Percentiles rank a stretch among this genome's conserved stretches.
Conservation (phyloP, 2,888 invertebrate species). For the Caenorhabditis sp. region DNA sequence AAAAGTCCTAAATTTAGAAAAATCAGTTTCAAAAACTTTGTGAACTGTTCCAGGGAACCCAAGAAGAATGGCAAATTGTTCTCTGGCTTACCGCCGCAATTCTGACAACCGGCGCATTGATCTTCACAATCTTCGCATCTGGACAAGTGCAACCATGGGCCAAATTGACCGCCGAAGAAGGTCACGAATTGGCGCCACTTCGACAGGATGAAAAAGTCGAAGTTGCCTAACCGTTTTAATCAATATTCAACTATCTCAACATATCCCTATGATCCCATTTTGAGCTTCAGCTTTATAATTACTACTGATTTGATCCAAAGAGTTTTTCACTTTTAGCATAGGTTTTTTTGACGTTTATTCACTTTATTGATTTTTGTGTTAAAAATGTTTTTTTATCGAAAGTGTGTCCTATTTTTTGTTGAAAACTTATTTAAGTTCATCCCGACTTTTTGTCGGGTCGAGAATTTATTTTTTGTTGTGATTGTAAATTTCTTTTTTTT, state of each 20-base stretch:
- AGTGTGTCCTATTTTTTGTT: too few species aligned
- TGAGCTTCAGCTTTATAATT: background rate
- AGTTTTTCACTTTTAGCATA: background rate
- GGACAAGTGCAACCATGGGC: constrained; percentile 56
- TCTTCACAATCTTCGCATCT: constrained; percentile 66
- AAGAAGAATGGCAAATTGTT: constrained; percentile 69
- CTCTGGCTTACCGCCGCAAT: constrained; percentile 70
- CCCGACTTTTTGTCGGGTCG: too few species aligned
- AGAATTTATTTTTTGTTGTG: too few species aligned
- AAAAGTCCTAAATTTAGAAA: background rate
- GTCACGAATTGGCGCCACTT: constrained; percentile 44
- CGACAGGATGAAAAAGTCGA: constrained; percentile 37
- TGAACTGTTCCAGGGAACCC: constrained; percentile 65
- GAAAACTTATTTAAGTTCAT: too few species aligned
- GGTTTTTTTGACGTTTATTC: too few species aligned
- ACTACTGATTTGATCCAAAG: background rate
- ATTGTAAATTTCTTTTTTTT: too few species aligned
- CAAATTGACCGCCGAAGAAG: constrained; percentile 34
- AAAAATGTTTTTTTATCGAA: too few species aligned
- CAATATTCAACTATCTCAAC: background rate
- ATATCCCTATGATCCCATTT: background rate
- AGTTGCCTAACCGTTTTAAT: constrained; percentile 6
- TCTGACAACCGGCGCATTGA: constrained; percentile 71
- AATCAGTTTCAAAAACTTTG: too few species aligned
- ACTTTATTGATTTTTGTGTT: too few species aligned